phyloP scores from a whole-genome alignment of 2,888 invertebrate genomes.

The Oxyteleia sp. region DNA sequence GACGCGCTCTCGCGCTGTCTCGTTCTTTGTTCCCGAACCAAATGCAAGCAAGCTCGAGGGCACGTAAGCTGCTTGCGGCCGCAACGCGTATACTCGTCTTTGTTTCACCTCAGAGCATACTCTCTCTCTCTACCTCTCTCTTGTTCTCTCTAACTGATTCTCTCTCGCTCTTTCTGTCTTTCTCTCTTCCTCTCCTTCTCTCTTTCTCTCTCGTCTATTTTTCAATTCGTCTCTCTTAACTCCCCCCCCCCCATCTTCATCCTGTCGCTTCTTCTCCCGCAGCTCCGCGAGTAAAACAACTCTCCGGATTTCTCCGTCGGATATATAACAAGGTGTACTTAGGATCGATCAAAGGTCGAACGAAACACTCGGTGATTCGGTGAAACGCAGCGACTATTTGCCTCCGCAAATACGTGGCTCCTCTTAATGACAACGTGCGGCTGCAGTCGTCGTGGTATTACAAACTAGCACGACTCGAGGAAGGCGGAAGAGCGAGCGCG shows the following conservation, averaged over 20 bases:
- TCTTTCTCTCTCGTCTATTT: not conserved
- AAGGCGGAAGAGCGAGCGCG: conserved; percentile 58
- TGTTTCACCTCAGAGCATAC: conserved; percentile 12
- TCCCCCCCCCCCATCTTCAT: conserved; percentile 14
- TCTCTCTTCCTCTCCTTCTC: too few species aligned
- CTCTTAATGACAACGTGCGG: conserved; percentile 72
- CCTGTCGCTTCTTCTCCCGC: not conserved
- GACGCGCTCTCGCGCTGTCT: conserved; percentile 54
- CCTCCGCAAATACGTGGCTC: conserved; percentile 67
- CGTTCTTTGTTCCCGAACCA: conserved; percentile 64
- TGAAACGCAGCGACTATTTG: conserved; percentile 65
- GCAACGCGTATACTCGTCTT: conserved; percentile 37
- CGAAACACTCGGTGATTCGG: conserved; percentile 59
- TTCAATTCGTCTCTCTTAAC: conserved; percentile 18
- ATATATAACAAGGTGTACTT: conserved; percentile 71
- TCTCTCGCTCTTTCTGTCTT: too few species aligned
- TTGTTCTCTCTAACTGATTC: too few species aligned
- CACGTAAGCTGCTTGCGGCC: conserved; percentile 61
- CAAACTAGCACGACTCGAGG: conserved; percentile 50
- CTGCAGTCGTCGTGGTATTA: conserved; percentile 48
- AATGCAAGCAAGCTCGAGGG: conserved; percentile 57
- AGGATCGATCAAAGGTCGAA: conserved; percentile 73
- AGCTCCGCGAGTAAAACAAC: conserved; percentile 44
- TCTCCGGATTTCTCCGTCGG: conserved; percentile 55
- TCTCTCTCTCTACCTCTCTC: conserved; percentile 18